phyloP scores from a whole-genome alignment of 2,113 vertebrate genomes.

The Microtus pennsylvanicus region DNA sequence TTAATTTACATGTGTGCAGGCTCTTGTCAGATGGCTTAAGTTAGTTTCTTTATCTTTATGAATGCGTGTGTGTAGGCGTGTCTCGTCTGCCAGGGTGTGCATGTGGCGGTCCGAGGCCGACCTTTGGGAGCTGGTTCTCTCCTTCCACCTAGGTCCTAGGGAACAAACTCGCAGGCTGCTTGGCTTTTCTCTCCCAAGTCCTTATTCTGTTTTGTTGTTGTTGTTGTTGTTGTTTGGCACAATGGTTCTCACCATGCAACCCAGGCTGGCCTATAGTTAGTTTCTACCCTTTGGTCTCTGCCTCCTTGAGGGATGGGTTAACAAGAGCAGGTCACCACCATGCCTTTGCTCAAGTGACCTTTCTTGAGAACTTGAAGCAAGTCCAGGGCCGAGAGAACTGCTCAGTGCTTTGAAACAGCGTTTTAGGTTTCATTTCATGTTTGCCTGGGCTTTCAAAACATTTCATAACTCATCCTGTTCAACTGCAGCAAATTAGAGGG shows the following conservation, averaged over 20 bases:
- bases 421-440: slow-evolving; percentile 24
- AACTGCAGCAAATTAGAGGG: not conserved
- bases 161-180: not conserved
- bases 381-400: not conserved
- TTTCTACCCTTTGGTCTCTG: not conserved
- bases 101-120: not conserved
- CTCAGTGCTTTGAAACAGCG: not conserved
- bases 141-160: not conserved
- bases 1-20: not conserved
- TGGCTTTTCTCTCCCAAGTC: not conserved
- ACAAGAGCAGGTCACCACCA: not conserved
- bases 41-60: not conserved
- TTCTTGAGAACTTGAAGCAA: slow-evolving; percentile 3
- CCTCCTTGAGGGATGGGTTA: not conserved
- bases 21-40: not conserved
- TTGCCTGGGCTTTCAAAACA: slow-evolving; percentile 37
- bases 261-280: not conserved
- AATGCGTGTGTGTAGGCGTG: not conserved
- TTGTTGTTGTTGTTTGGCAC: not conserved
- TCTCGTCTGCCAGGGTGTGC: not conserved
- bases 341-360: not conserved
- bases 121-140: not conserved
- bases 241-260: not conserved
- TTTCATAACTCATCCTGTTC: not conserved
- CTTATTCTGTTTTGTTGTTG: not conserved